phyloP scores from a whole-genome alignment of 2,113 vertebrate species.

The Pandion haliaetus region DNA sequence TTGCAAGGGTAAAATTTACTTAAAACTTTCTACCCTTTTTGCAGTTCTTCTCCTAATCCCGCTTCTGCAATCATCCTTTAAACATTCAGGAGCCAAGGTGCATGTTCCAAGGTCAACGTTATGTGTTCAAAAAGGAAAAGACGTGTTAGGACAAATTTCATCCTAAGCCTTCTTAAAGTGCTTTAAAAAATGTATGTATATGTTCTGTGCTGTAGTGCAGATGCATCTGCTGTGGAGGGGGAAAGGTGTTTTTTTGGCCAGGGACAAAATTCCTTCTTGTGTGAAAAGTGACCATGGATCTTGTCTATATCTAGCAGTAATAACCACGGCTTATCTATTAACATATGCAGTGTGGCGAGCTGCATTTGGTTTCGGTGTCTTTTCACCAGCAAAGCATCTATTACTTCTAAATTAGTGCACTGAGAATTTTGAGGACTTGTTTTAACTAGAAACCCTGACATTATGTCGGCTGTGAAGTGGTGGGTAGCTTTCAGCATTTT shows the following conservation, averaged over 20 bases:
- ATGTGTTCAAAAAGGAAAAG: background rate
- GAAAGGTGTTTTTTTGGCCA: background rate
- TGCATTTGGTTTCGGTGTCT: background rate
- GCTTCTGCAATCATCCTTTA: background rate
- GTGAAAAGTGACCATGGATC: background rate
- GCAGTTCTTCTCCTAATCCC: background rate
- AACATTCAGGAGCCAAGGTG: background rate
- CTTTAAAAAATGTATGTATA: background rate
- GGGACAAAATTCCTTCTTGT: background rate
- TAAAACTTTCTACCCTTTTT: background rate
- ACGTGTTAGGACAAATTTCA: background rate
- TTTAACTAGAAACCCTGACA: constrained; percentile 2
- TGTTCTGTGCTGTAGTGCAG: background rate
- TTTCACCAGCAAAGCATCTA: background rate
- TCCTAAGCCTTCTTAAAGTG: background rate
- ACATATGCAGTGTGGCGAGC: background rate
- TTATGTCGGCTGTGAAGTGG: constrained; percentile 33
- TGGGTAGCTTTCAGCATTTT: constrained; percentile 61
- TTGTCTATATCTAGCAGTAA: background rate
- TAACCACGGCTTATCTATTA: background rate
- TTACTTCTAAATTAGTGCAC: background rate
- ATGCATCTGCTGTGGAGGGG: background rate
- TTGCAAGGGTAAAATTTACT: background rate
- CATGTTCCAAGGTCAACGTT: background rate
- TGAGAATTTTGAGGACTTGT: background rate